Conservation (phyloP, 2,113 vertebrate species). For the Lycaon pictus region DNA sequence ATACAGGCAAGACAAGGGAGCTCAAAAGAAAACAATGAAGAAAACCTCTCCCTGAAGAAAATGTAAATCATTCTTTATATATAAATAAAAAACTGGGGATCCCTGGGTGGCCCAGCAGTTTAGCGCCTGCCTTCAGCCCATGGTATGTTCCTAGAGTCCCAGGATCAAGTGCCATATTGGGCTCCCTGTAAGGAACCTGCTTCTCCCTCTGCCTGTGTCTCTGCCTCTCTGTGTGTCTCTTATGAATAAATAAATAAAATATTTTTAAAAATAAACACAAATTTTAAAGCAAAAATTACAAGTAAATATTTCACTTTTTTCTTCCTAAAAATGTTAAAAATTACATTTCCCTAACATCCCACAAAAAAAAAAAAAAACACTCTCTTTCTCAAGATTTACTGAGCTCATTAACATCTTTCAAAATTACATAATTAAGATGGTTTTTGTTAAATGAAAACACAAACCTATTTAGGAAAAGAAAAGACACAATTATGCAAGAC, state of each 20-base stretch:
- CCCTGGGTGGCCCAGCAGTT: no score
- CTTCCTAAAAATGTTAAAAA: conserved; percentile 14
- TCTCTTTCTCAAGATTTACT: neutral
- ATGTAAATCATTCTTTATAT: neutral
- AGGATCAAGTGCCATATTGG: no score
- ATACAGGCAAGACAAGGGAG: neutral
- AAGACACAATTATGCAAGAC: neutral
- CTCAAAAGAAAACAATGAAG: neutral
- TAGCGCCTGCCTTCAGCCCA: no score
- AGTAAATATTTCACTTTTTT: conserved; percentile 23
- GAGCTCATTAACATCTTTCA: conserved; percentile 7
- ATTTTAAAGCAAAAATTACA: neutral
- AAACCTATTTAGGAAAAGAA: neutral
- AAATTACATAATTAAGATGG: neutral
- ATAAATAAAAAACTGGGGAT: neutral
- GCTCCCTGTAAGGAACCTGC: no score
- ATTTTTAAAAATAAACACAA: no score
- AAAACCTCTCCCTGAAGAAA: neutral
- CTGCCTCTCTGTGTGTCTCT: no score
- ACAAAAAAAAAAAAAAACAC: neutral
- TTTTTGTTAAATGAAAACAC: neutral
- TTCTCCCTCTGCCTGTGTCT: no score
- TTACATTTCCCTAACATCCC: neutral
- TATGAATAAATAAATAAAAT: no score
- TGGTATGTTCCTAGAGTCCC: no score